Evolutionary conservation across 2,888 invertebrate species (phyloP).

Genomic region (Epirrhoe tristata): DNA sequence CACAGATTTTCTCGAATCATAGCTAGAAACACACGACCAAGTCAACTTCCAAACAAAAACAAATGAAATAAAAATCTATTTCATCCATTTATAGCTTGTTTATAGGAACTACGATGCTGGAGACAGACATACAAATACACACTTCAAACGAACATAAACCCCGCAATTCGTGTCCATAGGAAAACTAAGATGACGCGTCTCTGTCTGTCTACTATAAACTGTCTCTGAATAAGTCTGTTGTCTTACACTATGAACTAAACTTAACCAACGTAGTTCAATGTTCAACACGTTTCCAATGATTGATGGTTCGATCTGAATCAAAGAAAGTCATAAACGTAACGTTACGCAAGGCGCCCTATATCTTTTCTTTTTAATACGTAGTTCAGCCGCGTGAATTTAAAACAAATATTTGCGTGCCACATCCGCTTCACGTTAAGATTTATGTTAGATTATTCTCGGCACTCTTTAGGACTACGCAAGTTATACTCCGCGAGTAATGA

Average conservation of each 20-base stretch:
- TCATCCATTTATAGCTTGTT: too few relatives aligned
- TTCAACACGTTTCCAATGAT: background rate
- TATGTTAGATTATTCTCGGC: constrained; percentile 65
- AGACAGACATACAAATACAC: too few relatives aligned
- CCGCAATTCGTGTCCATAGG: too few relatives aligned
- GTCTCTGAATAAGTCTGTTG: too few relatives aligned
- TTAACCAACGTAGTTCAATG: background rate
- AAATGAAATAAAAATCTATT: too few relatives aligned
- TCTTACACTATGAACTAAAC: background rate
- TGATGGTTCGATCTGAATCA: constrained; percentile 9
- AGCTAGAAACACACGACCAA: too few relatives aligned
- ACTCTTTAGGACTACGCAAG: constrained; percentile 61
- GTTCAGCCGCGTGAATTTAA: constrained; percentile 53
- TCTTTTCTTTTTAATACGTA: constrained; percentile 40
- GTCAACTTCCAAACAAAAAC: too few relatives aligned
- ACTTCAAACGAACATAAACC: too few relatives aligned
- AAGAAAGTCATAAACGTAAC: constrained; percentile 13
- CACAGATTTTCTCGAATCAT: too few relatives aligned
- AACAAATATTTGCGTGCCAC: constrained; percentile 56
- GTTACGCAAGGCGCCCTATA: constrained; percentile 31
- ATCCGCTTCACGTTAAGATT: constrained; percentile 61
- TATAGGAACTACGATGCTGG: too few relatives aligned
- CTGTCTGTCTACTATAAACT: too few relatives aligned
- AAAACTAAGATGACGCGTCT: too few relatives aligned
- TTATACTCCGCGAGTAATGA: constrained; percentile 63